Base-by-base conservation (phyloP, 2,888 invertebrate genomes). In the Rotaria macrura region DNA sequence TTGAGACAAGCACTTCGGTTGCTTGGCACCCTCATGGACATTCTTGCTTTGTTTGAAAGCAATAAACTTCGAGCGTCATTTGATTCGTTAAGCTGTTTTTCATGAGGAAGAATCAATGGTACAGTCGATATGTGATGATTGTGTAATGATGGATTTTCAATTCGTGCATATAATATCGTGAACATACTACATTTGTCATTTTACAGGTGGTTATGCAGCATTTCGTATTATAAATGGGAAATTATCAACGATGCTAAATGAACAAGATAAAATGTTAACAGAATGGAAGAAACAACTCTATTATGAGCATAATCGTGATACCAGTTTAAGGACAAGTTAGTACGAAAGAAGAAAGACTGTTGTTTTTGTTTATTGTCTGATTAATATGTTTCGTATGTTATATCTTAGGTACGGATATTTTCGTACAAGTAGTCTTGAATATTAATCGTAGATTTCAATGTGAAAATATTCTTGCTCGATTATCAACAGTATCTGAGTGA, bases 271-370 rank as follows among this genome's bases (percentile, higher is more conserved):
- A 79, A 79, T 79, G 79, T 3, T 79, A n/a, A 10, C 43, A 25
- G 79, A 79, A 14, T 79, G 79, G 79, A 79, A 79, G n/a, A 79
- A 79, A 43, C 79, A 79, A 43, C n/a, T 79, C 1, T 79, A 79
- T 43, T 79, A 79, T 79, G 43, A 40, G 14, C 79, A 79, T 79
- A 79, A 79, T 43, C 79, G 79, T 79, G 79, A 79, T 43, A 40
- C 43, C 43, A 43, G 43, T 43, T 43, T 79, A 43, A 79, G 79
- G 43, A 79, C 79, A 43, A 79, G 79, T 43, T 10, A 10, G 34
- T 34, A 23, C 9, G 23, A 47, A 47, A 10, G 4, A 14, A 29
- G 9, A 43, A 17, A 25, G 2, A 2, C 10, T 43, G 23, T 34
- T 25, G 25, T 40, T 40, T 40, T 57, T n/a, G 5, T 29, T 29